Evolutionary conservation across 2,888 invertebrate genomes (phyloP), one percentile per base, ranked within the genome.

Genomic region (Biston stratarius): DNA sequence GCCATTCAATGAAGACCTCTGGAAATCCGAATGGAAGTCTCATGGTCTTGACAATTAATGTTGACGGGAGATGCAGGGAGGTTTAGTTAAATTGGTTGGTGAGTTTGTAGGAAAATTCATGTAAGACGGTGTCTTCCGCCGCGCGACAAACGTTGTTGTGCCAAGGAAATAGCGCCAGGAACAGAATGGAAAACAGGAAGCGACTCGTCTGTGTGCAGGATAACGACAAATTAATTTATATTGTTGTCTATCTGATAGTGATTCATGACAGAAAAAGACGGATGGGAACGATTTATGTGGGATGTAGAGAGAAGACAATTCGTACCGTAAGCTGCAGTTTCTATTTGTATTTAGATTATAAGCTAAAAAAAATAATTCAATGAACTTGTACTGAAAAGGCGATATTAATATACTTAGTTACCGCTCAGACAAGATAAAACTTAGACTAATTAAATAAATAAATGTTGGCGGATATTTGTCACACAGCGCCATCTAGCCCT

Each of bases 111-210:
- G 83, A 82, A 86, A 86, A 86, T 86, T 90, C 88, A 88, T 88
- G 87, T 82, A 85, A 84, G 84, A 82, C 77, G 82, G 80, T 79
- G 85, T 78, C 82, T 88, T 87, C 85, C 87, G 85, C 77, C 36
- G 14, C 74, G 76, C 80, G 79, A 76, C 78, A 80, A 77, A 77
- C 67, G 79, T 79, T 82, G 84, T 86, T 85, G 84, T 82, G 82
- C 80, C 72, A 77, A 83, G 90, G 91, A 91, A 91, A 91, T 91
- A 85, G 88, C 87, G 74, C 75, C 73, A 70, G 73, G 79, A 75
- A 81, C 74, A 72, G 75, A 85, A 81, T 84, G 88, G 89, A 88
- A 89, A 81, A 84, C 81, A 80, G 84, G 80, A 78, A 78, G 83
- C 81, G 79, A 77, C 73, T 74, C 80, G 71, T 71, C 76, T 71